phyloP scores from a whole-genome alignment of 1,140 invertebrate species.

The Drosophila nigromelanica region DNA sequence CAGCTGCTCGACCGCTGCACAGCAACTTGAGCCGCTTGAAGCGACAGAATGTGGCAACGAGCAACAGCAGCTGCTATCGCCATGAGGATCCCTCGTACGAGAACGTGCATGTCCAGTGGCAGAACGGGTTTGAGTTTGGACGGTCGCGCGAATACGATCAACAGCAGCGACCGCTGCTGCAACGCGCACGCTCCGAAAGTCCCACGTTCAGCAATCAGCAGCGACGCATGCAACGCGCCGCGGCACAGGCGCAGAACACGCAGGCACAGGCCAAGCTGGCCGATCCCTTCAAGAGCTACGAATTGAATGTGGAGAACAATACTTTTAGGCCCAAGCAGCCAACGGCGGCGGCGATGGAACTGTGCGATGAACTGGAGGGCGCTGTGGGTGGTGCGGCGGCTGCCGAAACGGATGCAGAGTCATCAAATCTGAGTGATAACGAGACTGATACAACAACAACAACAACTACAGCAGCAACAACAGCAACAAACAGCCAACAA shows the following conservation, averaged over 20 bases:
- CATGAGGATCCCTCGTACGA: constrained; percentile 82
- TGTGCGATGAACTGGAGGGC: constrained; percentile 61
- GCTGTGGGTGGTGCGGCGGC: constrained; percentile 58
- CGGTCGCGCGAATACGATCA: constrained; percentile 74
- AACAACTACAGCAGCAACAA: constrained; percentile 21
- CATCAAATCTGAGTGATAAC: constrained; percentile 63
- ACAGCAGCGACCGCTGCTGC: constrained; percentile 63
- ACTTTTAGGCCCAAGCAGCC: constrained; percentile 72
- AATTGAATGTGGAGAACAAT: constrained; percentile 79
- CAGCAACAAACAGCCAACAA: constrained; percentile 37
- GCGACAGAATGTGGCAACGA: constrained; percentile 17
- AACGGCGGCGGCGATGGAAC: constrained; percentile 9
- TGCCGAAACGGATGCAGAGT: constrained; percentile 40
- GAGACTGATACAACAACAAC: constrained; percentile 67
- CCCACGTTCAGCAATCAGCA: constrained; percentile 79
- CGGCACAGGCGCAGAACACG: constrained; percentile 46
- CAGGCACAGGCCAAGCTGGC: constrained; percentile 34
- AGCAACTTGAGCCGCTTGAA: constrained; percentile 73
- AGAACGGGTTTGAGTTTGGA: constrained; percentile 82
- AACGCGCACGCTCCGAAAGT: constrained; percentile 77
- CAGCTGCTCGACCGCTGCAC: constrained; percentile 59
- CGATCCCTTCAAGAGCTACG: constrained; percentile 79
- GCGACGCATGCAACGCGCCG: constrained; percentile 64
- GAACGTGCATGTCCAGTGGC: constrained; percentile 83
- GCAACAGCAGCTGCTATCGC: constrained; percentile 46